phyloP scores from a whole-genome alignment of 2,113 vertebrate genomes.

The Siniperca knerii region DNA sequence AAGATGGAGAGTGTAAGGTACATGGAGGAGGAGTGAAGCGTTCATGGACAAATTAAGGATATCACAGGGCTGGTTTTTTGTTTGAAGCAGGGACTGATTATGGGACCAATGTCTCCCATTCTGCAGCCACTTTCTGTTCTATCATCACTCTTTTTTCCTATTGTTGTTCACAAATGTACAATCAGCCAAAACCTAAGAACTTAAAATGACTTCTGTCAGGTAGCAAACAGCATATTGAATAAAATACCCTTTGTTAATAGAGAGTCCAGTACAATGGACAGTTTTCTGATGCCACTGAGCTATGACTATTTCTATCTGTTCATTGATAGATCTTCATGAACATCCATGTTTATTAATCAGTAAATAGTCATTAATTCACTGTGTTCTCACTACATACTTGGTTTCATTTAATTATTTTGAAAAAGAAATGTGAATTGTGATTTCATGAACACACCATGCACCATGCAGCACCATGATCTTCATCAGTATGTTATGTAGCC shows the following conservation, averaged over 20 bases:
- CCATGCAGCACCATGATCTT: slow-evolving; percentile 44
- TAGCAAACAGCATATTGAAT: slow-evolving; percentile 4
- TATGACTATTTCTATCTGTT: neutral
- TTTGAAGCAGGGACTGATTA: slow-evolving; percentile 25
- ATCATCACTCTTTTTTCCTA: neutral
- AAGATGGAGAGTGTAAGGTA: neutral
- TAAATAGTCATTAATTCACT: slow-evolving; percentile 12
- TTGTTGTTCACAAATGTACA: neutral
- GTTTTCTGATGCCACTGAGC: slow-evolving; percentile 4
- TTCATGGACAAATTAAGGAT: slow-evolving; percentile 12
- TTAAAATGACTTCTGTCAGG: neutral
- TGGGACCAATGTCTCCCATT: slow-evolving; percentile 33
- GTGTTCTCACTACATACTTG: slow-evolving; percentile 4
- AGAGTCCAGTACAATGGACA: neutral
- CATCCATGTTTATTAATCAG: slow-evolving; percentile 9
- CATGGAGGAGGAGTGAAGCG: neutral
- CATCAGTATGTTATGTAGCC: slow-evolving; percentile 72
- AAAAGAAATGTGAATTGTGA: slow-evolving; percentile 30
- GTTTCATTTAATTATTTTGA: slow-evolving; percentile 59
- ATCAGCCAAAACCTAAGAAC: neutral
- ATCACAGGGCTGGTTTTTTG: neutral
- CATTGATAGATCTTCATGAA: neutral
- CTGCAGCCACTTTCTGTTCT: neutral
- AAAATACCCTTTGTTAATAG: neutral
- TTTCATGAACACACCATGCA: slow-evolving; percentile 44